phyloP scores from a whole-genome alignment of 2,113 vertebrate species.

The Fulmarus glacialis region DNA sequence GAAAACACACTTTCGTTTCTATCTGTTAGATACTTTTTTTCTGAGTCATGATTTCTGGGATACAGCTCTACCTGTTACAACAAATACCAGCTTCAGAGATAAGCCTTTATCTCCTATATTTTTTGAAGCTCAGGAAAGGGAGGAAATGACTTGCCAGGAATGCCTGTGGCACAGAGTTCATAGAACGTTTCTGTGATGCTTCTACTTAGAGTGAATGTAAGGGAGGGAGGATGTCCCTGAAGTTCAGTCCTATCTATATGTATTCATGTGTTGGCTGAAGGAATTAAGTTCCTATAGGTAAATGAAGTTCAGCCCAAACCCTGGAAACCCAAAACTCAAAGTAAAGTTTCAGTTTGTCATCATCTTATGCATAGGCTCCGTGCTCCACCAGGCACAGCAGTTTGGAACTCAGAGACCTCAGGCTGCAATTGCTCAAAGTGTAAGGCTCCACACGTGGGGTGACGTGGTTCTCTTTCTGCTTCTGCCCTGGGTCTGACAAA shows the following conservation, averaged over 20 bases:
- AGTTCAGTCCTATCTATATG: not conserved
- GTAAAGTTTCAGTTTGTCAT: not conserved
- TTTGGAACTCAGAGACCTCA: not conserved
- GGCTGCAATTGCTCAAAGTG: not conserved
- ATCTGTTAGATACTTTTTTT: not conserved
- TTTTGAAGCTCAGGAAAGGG: not conserved
- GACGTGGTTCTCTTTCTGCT: not conserved
- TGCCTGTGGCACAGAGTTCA: not conserved
- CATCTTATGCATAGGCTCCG: not conserved
- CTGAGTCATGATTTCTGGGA: not conserved
- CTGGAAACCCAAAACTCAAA: not conserved
- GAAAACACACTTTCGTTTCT: not conserved
- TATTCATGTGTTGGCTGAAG: not conserved
- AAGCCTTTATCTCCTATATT: not conserved
- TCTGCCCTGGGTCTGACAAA: not conserved
- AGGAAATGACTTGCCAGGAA: not conserved
- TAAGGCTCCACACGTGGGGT: accelerated
- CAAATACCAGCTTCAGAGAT: not conserved
- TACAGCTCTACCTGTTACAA: not conserved
- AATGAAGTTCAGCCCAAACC: not conserved
- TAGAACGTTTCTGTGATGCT: not conserved
- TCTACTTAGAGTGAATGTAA: not conserved
- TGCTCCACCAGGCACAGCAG: not conserved
- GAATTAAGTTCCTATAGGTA: not conserved
- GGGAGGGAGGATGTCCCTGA: not conserved